Base-by-base conservation (phyloP, 2,113 vertebrate genomes). In the Mustela lutreola region DNA sequence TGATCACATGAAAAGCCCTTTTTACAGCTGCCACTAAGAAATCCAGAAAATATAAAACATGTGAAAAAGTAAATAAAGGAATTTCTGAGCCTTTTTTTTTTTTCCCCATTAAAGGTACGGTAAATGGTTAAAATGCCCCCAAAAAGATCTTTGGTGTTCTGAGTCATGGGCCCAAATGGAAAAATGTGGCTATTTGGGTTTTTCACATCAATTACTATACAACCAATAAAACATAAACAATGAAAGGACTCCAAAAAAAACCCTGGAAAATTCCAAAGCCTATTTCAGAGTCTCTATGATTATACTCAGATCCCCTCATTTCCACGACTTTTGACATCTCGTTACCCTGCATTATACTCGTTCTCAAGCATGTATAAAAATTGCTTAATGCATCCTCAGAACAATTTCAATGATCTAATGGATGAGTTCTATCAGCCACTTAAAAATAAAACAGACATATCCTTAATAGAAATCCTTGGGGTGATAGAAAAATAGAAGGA, bases 11-110 rank as follows among this genome's bases (percentile, higher is more conserved):
- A 97, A 97, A 98, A 98, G 83, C 95, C 89, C 93, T 94, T 98
- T 97, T 97, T 97, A 98, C 85, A 97, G 98, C 97, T 97, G 97
- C 97, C 97, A 96, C 97, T 81, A 97, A 98, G 97, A 97, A 98
- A 97, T 97, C 94, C 93, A 93, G 98, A 98, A 98, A 98, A 98
- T 95, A 97, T 98, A 98, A 98, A 98, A 97, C 97, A 98, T 56
- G 91, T 98, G 97, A 98, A 97, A 97, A 97, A 93, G 98, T 97
- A 97, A 97, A 98, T 96, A 98, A 97, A 97, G 93, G 67, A 71
- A 96, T 96, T 92, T 97, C 89, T 89, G 36, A 94, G 94, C 14
- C 63, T 84, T 97, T 94, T 97, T 97, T 36, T 39, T 36, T 97
- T 86, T 22, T 65, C 92, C 91, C 94, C 91, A 84, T 93, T 97